Base-by-base conservation (phyloP, 2,888 invertebrate species). In the Chymomyza procnemis region DNA sequence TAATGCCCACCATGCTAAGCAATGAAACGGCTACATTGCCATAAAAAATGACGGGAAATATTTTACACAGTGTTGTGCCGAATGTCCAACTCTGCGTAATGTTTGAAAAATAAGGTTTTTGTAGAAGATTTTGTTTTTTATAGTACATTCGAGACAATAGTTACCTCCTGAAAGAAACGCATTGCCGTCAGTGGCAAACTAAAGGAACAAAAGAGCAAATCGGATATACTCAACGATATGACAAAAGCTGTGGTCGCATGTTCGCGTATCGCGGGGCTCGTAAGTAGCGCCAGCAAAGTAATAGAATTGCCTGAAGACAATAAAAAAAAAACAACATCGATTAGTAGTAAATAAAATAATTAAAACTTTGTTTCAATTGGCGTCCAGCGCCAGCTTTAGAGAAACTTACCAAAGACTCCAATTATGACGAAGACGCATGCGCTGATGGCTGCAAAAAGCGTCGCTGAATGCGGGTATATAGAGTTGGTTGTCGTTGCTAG, bases 201-300 rank as follows among this genome's bases (percentile, higher is more conserved):
- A 81, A 97, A 93, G 70, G 94, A 93, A 90, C 96, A 96, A 92
- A 97, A 97, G 67, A 97, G 93, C 63, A 97, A 92, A 90, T 97
- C 97, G 1, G 97, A 96, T 85, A 96, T 93, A 91, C 96, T 96
- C 56, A 97, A 93, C 14, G 96, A 96, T 73, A 97, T 93, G 41
- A 97, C 96, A 90, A 97, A 97, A 80, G 96, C 95, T 3, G 97
- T 97, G 1, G 97, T 97, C 61, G 97, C 96, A 90, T 97, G 96
- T 12, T 93, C 93, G 30, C 96, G 93, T 61, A 97, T 93, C 91
- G 96, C 96, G 4, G 95, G 94, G 87, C 95, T 95, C 91, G 94
- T 94, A 48, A 95, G 91, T 67, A 97, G 92, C 0, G 97, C 97
- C 73, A 96, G 90, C 60, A 96, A 94, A 18, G 97, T 97, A 73